These are phyloP conservation scores for Fukomys damarensis DNA, from an alignment of 2,113 vertebrate species.

Conservation along the genomic window DNA sequence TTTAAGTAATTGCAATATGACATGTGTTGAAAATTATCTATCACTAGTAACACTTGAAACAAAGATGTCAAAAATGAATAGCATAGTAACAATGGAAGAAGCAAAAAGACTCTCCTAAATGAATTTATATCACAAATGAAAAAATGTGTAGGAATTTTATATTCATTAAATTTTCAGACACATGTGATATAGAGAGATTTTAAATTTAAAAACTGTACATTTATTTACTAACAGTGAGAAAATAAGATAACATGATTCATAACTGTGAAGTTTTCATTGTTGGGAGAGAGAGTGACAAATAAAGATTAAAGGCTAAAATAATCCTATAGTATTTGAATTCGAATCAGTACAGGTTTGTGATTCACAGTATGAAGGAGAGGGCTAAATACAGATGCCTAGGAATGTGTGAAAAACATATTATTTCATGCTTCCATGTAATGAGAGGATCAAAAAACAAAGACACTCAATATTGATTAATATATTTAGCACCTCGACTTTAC, in stretches of 20 bases:
- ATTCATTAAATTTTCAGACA: not conserved
- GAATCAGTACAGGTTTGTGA: not conserved
- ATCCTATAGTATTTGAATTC: not conserved
- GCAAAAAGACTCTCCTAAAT: not conserved
- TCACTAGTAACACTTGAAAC: not conserved
- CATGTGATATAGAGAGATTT: not conserved
- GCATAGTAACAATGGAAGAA: not conserved
- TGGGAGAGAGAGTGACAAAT: not conserved
- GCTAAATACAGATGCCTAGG: not conserved
- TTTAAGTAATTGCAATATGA: not conserved
- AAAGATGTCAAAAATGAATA: not conserved
- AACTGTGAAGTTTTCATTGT: not conserved
- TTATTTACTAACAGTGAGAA: not conserved
- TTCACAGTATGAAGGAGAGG: not conserved
- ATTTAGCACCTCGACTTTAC: not conserved
- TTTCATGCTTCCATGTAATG: not conserved
- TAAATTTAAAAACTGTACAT: not conserved
- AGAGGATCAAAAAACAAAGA: not conserved
- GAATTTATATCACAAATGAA: not conserved
- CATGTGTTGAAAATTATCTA: not conserved
- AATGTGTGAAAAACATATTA: not conserved
- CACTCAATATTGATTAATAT: not conserved
- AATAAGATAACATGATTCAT: not conserved
- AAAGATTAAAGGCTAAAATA: not conserved
- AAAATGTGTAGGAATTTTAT: not conserved